These are phyloP conservation scores for Chunga burmeisteri DNA, from an alignment of 2,113 vertebrate species.

Conservation along the genomic window DNA sequence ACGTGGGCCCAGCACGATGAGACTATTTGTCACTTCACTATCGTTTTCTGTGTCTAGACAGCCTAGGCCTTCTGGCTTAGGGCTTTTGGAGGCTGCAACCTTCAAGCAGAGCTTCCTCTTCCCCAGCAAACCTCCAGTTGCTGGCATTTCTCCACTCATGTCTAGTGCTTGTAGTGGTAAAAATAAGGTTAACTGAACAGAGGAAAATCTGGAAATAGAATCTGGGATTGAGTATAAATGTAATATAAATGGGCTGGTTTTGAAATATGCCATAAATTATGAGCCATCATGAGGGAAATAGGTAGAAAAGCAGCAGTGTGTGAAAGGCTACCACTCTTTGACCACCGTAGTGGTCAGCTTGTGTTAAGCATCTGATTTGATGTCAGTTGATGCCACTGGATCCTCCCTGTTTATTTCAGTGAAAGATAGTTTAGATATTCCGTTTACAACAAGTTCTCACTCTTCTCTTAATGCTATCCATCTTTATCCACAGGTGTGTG, in stretches of 20 bases:
- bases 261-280: not conserved
- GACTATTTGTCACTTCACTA: not conserved
- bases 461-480: not conserved
- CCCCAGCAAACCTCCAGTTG: not conserved
- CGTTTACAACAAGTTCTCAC: not conserved
- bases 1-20: not conserved
- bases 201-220: not conserved
- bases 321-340: not conserved
- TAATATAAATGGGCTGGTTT: not conserved
- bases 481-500: not conserved
- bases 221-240: not conserved
- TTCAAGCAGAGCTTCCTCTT: not conserved
- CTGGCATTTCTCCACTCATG: not conserved
- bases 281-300: not conserved
- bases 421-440: not conserved
- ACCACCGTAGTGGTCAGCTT: not conserved
- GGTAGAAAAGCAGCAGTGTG: not conserved
- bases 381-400: not conserved
- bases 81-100: not conserved
- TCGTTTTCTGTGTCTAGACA: not conserved
- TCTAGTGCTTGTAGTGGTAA: not conserved
- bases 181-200: not conserved
- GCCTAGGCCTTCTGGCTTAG: not conserved
- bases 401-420: not conserved
- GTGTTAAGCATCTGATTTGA: not conserved